phyloP scores from a whole-genome alignment of 2,888 invertebrate species.

The Clunio marinus region DNA sequence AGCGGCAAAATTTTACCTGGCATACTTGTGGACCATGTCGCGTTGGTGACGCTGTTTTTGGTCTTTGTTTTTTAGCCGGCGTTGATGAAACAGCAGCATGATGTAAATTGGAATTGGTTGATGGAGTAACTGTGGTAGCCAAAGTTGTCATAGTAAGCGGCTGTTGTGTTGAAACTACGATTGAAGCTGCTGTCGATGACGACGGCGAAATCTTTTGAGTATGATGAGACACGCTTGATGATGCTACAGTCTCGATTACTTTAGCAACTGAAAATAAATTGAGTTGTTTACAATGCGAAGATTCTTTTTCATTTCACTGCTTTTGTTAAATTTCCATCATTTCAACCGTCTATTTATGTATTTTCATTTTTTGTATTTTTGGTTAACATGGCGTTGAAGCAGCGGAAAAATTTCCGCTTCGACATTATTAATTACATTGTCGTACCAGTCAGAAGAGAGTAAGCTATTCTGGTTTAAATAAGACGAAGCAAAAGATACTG shows the following conservation, averaged over 20 bases:
- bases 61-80: conserved; percentile 66
- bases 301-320: no score
- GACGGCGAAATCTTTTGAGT: not conserved
- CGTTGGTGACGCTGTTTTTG: conserved; percentile 84
- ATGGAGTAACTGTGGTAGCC: conserved; percentile 16
- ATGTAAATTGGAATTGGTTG: conserved; percentile 37
- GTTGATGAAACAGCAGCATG: conserved; percentile 46
- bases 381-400: no score
- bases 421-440: no score
- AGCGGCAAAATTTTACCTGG: conserved; percentile 59
- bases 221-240: conserved; percentile 7
- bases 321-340: no score
- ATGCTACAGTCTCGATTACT: conserved; percentile 17
- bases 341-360: no score
- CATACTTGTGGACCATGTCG: conserved; percentile 89
- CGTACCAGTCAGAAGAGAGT: no score
- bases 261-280: conserved; percentile 25
- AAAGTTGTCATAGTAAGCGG: conserved; percentile 25
- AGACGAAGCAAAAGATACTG: no score
- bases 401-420: no score
- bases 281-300: no score
- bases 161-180: conserved; percentile 42
- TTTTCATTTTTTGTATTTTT: no score
- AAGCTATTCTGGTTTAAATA: no score
- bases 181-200: conserved; percentile 44